Evolutionary conservation across 2,888 invertebrate genomes (phyloP).

Genomic region (Oasisia sp.): DNA sequence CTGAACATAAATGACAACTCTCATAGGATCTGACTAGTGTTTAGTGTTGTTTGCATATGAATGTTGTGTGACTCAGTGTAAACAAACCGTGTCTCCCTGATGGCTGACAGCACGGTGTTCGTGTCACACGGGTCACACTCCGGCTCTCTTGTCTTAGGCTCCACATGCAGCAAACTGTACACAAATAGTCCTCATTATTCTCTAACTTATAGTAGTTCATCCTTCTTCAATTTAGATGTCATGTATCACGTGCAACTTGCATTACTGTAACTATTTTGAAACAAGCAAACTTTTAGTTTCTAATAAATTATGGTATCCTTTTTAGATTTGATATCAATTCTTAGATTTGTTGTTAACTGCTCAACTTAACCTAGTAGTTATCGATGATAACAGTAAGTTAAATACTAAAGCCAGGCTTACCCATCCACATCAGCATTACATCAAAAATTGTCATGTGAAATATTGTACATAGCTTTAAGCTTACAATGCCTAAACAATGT

Average conservation of each 20-base stretch:
- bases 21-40: not conserved
- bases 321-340: not conserved
- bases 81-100: conserved; percentile 1
- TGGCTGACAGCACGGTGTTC: not conserved
- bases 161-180: not conserved
- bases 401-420: not conserved
- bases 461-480: not conserved
- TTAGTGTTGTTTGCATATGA: not conserved
- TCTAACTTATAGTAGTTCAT: no score
- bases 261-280: not conserved
- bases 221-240: not conserved
- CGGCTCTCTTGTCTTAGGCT: not conserved
- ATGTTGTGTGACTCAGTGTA: not conserved
- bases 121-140: not conserved
- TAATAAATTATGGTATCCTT: no score
- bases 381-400: not conserved
- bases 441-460: not conserved
- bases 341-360: not conserved
- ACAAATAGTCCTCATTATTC: not conserved
- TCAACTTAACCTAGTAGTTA: not conserved
- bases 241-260: not conserved
- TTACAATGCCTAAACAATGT: not conserved
- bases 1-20: not conserved
- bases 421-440: not conserved
- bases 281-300: no score